Conservation (phyloP, 2,113 vertebrate genomes). For the Lophius piscatorius region DNA sequence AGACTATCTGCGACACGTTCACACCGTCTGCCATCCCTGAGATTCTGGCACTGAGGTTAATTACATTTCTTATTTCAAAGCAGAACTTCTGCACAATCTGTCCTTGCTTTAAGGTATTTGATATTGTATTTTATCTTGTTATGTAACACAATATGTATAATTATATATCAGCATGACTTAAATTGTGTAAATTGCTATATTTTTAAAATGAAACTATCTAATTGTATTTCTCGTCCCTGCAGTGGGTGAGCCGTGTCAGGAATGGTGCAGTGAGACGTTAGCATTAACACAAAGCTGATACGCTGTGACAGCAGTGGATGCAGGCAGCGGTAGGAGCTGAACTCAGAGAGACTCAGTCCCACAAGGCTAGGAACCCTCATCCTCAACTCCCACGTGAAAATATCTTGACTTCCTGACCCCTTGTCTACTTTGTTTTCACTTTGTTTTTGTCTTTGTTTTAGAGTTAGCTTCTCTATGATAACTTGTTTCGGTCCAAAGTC, state of each 20-base stretch:
- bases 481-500: too few species aligned
- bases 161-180: too few species aligned
- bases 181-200: too few species aligned
- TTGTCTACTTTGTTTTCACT: conserved; percentile 5
- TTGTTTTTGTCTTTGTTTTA: conserved; percentile 1
- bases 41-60: conserved; percentile 16
- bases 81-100: conserved; percentile 1
- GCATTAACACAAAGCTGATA: conserved; percentile 47
- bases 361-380: conserved; percentile 25
- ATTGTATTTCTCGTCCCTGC: conserved; percentile 8
- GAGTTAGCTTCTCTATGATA: neutral
- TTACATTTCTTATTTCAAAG: conserved; percentile 9
- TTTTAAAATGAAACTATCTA: too few species aligned
- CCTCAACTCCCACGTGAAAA: conserved; percentile 16
- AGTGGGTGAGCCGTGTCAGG: conserved; percentile 28
- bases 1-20: conserved; percentile 22
- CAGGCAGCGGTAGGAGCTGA: conserved; percentile 35
- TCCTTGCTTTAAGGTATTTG: neutral
- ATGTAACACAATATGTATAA: too few species aligned
- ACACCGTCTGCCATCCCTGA: neutral
- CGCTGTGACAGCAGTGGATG: conserved; percentile 54
- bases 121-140: too few species aligned
- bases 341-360: conserved; percentile 37
- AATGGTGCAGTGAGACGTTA: conserved; percentile 29
- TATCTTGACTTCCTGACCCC: conserved; percentile 10